phyloP scores from a whole-genome alignment of 92 coral and sea anemone species.

The Parazoanthus swiftii region DNA sequence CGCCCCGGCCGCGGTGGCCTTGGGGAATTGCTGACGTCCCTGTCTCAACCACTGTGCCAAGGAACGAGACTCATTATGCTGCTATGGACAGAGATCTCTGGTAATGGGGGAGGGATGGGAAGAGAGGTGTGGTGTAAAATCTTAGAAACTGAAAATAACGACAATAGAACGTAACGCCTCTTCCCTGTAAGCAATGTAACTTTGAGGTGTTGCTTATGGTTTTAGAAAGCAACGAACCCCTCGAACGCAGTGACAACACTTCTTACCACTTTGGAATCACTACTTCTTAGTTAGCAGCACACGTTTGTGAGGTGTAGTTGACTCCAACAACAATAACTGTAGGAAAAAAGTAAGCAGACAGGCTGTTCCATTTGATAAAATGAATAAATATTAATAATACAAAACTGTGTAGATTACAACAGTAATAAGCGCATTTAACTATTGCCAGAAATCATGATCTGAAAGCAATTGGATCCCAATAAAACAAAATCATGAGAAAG shows the following conservation, averaged over 20 bases:
- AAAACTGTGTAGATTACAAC: too few relatives aligned
- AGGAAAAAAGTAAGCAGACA: too few relatives aligned
- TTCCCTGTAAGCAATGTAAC: background rate
- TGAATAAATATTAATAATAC: too few relatives aligned
- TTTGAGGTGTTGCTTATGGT: background rate
- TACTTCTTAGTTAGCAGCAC: too few relatives aligned
- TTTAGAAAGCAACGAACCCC: background rate
- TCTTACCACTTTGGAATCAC: background rate
- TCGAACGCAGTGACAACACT: background rate
- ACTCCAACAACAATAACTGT: too few relatives aligned
- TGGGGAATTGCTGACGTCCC: conserved; percentile 26
- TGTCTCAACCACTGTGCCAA: conserved; percentile 14
- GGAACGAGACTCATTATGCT: conserved; percentile 36
- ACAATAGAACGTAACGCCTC: background rate
- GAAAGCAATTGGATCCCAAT: too few relatives aligned
- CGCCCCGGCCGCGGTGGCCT: conserved; percentile 41
- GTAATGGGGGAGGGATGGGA: background rate
- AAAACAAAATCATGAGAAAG: background rate
- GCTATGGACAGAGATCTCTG: conserved; percentile 38
- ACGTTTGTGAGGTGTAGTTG: too few relatives aligned
- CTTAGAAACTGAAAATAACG: too few relatives aligned
- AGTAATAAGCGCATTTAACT: too few relatives aligned
- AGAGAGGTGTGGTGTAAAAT: background rate
- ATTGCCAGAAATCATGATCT: too few relatives aligned
- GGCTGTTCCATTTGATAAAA: too few relatives aligned